Evolutionary conservation across 2,113 vertebrate species (phyloP).

Genomic region (Scomber scombrus): DNA sequence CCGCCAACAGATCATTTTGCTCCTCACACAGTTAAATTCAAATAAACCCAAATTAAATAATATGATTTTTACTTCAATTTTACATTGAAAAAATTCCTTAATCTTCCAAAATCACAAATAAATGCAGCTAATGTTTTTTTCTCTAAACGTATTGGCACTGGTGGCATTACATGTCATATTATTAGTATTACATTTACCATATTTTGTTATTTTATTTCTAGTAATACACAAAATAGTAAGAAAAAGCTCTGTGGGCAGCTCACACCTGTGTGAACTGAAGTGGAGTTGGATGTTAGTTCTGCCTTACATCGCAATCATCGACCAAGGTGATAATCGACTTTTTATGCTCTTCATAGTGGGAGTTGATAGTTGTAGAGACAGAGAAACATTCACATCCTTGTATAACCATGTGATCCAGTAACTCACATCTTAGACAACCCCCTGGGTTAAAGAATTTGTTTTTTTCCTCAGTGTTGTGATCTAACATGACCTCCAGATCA

Average conservation of each 20-base stretch:
- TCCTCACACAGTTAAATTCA: slow-evolving; percentile 6
- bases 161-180: not conserved
- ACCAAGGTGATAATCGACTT: not conserved
- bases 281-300: not conserved
- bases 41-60: slow-evolving; percentile 51
- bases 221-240: not conserved
- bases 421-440: slow-evolving; percentile 64
- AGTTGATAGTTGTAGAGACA: slow-evolving; percentile 19
- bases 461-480: slow-evolving; percentile 73
- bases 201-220: not conserved
- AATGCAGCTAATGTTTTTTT: not conserved
- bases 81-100: not conserved
- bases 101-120: not conserved
- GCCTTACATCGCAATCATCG: not conserved
- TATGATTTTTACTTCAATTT: not conserved
- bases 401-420: slow-evolving; percentile 68
- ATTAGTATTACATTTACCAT: not conserved
- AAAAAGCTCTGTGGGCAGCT: not conserved
- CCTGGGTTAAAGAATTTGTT: slow-evolving; percentile 78
- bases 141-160: not conserved
- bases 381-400: too few species aligned
- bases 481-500: slow-evolving; percentile 75
- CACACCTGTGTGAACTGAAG: too few species aligned
- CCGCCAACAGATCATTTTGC: slow-evolving; percentile 12
- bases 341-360: slow-evolving; percentile 3